Conservation (phyloP, 1,140 invertebrate species). For the Trichonephila inaurata region DNA sequence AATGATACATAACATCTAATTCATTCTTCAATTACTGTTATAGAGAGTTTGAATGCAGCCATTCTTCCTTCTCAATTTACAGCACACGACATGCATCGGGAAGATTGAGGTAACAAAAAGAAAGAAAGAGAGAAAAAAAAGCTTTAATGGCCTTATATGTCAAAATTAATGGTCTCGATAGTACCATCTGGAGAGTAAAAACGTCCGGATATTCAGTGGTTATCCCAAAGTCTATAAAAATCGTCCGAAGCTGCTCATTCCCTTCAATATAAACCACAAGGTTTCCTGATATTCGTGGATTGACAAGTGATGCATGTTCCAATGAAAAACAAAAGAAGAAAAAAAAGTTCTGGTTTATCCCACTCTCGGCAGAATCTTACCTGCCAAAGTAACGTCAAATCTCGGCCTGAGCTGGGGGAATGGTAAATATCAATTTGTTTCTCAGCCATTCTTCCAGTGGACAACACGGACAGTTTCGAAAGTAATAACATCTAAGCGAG, state of each 20-base stretch:
- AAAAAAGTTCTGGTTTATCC: slow-evolving; percentile 47
- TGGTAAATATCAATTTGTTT: slow-evolving; percentile 59
- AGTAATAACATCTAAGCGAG: slow-evolving; percentile 38
- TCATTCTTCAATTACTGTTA: neutral
- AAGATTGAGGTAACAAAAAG: slow-evolving; percentile 4
- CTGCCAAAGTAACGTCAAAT: slow-evolving; percentile 51
- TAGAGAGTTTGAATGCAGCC: neutral
- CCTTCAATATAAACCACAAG: neutral
- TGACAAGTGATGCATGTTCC: slow-evolving; percentile 43
- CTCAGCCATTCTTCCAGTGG: slow-evolving; percentile 1
- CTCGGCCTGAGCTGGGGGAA: neutral
- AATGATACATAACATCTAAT: neutral
- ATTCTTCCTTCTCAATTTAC: neutral
- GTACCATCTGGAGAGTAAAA: slow-evolving; percentile 1
- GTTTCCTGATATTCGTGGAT: neutral
- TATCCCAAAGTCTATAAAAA: slow-evolving; percentile 13
- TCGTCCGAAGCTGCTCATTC: neutral
- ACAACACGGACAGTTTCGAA: slow-evolving; percentile 33
- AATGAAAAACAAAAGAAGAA: neutral
- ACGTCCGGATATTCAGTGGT: neutral
- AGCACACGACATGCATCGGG: neutral
- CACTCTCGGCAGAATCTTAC: slow-evolving; percentile 6
- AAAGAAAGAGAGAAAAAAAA: neutral
- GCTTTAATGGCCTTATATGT: slow-evolving; percentile 45
- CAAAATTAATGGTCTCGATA: slow-evolving; percentile 55